Percentiles rank a stretch among this genome's conserved stretches.
Evolutionary conservation across 2,113 vertebrate species (phyloP).

Genomic region (Bos javanicus): DNA sequence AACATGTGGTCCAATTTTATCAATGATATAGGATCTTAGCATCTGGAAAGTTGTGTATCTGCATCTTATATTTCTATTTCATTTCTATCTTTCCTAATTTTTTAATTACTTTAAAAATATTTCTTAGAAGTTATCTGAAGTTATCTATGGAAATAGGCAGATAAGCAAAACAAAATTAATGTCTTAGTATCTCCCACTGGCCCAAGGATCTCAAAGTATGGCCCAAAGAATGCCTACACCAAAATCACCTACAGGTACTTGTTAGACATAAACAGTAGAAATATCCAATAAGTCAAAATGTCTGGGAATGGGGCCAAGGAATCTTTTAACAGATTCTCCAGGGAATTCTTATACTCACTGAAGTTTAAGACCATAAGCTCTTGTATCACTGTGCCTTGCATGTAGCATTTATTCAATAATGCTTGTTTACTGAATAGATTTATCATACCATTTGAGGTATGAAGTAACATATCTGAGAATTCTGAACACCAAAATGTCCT

Average conservation of each 20-base stretch:
- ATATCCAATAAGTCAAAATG: background rate
- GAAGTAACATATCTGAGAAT: background rate
- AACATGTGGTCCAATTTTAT: background rate
- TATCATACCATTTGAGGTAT: background rate
- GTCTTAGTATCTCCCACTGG: background rate
- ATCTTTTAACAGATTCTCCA: background rate
- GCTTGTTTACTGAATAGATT: background rate
- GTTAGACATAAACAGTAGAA: background rate
- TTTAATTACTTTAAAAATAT: slow-evolving; percentile 27
- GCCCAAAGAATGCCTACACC: background rate
- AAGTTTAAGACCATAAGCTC: background rate
- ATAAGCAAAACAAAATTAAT: slow-evolving; percentile 18
- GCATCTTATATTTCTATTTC: background rate
- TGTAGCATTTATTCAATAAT: background rate
- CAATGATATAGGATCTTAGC: background rate
- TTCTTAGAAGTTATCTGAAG: slow-evolving; percentile 1
- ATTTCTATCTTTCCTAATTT: background rate
- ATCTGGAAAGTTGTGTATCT: background rate
- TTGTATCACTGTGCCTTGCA: background rate
- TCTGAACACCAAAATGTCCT: background rate
- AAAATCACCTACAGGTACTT: background rate
- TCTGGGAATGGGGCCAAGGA: background rate
- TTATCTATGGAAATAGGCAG: slow-evolving; percentile 8
- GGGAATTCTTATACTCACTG: background rate
- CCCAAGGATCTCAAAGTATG: background rate